Conservation (phyloP, 1,140 invertebrate genomes). For the Drosophila nasuta region DNA sequence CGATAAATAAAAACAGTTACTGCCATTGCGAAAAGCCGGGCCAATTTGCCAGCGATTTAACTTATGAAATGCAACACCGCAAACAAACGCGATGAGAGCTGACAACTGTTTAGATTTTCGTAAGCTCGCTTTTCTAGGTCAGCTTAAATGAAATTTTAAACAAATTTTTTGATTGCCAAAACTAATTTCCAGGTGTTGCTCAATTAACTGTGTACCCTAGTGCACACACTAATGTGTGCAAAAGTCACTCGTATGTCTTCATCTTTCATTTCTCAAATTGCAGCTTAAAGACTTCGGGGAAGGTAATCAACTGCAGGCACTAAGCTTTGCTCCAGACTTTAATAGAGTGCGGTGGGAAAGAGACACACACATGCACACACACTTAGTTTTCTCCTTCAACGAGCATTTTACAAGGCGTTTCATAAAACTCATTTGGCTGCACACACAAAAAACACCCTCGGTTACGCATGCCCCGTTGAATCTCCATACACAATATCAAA, state of each 20-base stretch:
- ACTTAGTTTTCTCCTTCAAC: constrained; percentile 8
- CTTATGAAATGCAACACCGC: constrained; percentile 54
- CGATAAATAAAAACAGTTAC: constrained; percentile 38
- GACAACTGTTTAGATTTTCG: constrained; percentile 25
- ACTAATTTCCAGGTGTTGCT: constrained; percentile 25
- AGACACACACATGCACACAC: not conserved
- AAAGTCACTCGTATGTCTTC: constrained; percentile 41
- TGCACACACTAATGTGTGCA: constrained; percentile 71
- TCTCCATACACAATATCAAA: not conserved
- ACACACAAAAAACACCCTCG: constrained; percentile 64
- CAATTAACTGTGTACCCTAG: constrained; percentile 17
- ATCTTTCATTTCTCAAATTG: constrained; percentile 64
- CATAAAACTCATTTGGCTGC: constrained; percentile 48
- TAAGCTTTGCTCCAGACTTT: not conserved
- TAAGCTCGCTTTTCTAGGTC: constrained; percentile 66
- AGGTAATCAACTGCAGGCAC: constrained; percentile 36
- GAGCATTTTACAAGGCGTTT: constrained; percentile 25
- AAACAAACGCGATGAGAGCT: constrained; percentile 6
- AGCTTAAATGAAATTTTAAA: constrained; percentile 21
- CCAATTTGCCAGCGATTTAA: constrained; percentile 49
- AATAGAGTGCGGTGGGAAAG: not conserved
- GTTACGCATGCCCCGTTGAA: constrained; percentile 69
- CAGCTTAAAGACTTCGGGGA: constrained; percentile 41
- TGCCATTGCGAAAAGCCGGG: constrained; percentile 46
- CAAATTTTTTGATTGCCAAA: constrained; percentile 28